These are phyloP conservation scores for Aphaenogaster ashmeadi DNA, from an alignment of 1,140 invertebrate species.

Conservation along the genomic window DNA sequence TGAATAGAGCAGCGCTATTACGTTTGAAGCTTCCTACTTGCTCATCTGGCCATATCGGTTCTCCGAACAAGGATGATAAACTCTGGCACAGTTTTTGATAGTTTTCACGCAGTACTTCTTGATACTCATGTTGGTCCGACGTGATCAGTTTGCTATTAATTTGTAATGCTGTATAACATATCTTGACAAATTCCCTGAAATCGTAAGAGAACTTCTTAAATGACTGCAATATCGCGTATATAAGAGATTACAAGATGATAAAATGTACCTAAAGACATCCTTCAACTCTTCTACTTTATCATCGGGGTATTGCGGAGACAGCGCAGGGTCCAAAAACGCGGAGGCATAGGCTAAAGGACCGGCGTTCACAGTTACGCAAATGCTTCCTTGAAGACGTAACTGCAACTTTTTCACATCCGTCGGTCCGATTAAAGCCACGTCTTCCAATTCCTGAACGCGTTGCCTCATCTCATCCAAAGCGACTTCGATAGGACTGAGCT, in stretches of 20 bases:
- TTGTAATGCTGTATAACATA: slow-evolving; percentile 95
- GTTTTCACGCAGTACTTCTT: slow-evolving; percentile 94
- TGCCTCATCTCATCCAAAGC: slow-evolving; percentile 97
- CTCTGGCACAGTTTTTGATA: slow-evolving; percentile 94
- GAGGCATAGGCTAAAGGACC: slow-evolving; percentile 97
- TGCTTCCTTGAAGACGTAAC: slow-evolving; percentile 95
- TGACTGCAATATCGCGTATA: not conserved
- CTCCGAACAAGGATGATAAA: slow-evolving; percentile 91
- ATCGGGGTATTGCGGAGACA: slow-evolving; percentile 90
- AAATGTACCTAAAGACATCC: slow-evolving; percentile 93
- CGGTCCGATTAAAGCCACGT: slow-evolving; percentile 93
- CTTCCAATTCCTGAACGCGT: slow-evolving; percentile 93
- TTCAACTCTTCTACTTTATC: slow-evolving; percentile 94
- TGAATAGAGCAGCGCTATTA: slow-evolving; percentile 91
- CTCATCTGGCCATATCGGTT: slow-evolving; percentile 90
- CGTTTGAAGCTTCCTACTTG: slow-evolving; percentile 89
- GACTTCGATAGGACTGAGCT: slow-evolving; percentile 97
- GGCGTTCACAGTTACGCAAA: slow-evolving; percentile 98
- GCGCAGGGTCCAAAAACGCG: slow-evolving; percentile 93
- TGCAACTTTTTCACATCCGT: slow-evolving; percentile 96
- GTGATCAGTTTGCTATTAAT: slow-evolving; percentile 95
- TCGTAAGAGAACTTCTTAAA: slow-evolving; percentile 60
- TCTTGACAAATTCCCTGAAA: slow-evolving; percentile 94
- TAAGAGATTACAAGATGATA: slow-evolving; percentile 49
- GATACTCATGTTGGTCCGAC: slow-evolving; percentile 95